Evolutionary conservation across 2,888 invertebrate genomes (phyloP), one percentile per base, ranked within the genome.

Genomic region (Cantharis lateralis): DNA sequence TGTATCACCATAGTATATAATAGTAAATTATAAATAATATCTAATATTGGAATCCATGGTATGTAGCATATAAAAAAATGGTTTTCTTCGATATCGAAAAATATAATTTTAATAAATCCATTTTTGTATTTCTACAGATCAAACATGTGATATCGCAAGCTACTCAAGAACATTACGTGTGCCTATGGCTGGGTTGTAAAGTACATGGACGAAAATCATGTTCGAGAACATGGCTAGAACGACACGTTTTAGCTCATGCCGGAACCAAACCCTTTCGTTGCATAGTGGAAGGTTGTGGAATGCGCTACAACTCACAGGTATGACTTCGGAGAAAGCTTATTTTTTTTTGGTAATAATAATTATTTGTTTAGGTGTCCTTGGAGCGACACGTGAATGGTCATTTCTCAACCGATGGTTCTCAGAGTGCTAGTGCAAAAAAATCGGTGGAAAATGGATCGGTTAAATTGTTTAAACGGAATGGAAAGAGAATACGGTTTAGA

Each of bases 301-400:
- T 92, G 84, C 91, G 96, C 84, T 96, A 96, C 87, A 95, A 95
- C 85, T 95, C 95, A 78, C 95, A 95, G 94, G 96, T 96, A 91
- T 87, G 89, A 88, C 84, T 61, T 18, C n/a, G n/a, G 15, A n/a
- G n/a, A 4, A 1, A 11, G 3, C 15, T 64, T 16, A 10, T 64
- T 18, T 64, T 64, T 3, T 5, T 18, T 11, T 64, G 24, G 24
- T 9, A 9, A 13, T n/a, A 18, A 13, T 24, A 0, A 16, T 62
- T 80, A 66, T 82, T 77, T 72, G 74, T 75, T 91, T 48, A 95
- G 95, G 91, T 91, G 78, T 93, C 96, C 78, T 89, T 98, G 83
- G 96, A 98, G 88, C 92, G 97, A 83, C 98, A 98, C 86, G 97
- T 98, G 71, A 97, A 98, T 89, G 93, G 95, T 84, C 98, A 98